Evolutionary conservation across 92 coral and sea anemone species (phyloP), one percentile per base, ranked within the genome.

Genomic region (Desmophyllum pertusum): DNA sequence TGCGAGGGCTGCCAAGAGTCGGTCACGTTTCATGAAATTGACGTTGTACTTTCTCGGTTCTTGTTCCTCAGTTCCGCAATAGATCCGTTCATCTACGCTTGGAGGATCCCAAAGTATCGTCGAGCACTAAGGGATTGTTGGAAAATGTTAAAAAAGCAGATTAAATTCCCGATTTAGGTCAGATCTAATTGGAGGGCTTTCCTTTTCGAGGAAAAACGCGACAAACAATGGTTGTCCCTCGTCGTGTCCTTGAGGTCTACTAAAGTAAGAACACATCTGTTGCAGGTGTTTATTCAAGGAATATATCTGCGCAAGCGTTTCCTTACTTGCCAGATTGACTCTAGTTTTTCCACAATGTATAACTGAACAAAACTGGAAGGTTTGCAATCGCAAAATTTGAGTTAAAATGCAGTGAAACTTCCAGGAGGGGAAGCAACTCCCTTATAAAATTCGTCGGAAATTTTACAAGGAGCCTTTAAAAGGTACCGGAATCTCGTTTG

Each of bases 21-120:
- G 14, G 35, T 70, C 35, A 70, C 80, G 13, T 55, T 51, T 30
- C 55, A 42, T 36, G 33, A 63, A 79, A 79, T 63, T 37, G 70
- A 80, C 38, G 75, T 65, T n/a, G 46, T 79, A 7, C 39, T 65
- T 4, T 78, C 85, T 6, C 77, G 83, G 36, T 71, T 79, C 27
- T 43, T 86, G 55, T 71, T 78, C 46, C 4, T 86, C 1, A 86
- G 70, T 35, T 79, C 89, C 4, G 85, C 85, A 2, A 27, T 86
- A 25, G 79, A 86, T 23, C 89, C 85, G 6, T 79, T 78, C 39
- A 43, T 86, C 37, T 70, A 78, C 64, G 78, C 84, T 0, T 71
- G 70, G 79, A 79, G 89, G 62, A 33, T 78, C 17, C 42, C 78
- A 21, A 86, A 86, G 61, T 79, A 68, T 71, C 85, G 85, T 3